Base-by-base conservation (phyloP, 2,113 vertebrate species). In the Crocuta crocuta region DNA sequence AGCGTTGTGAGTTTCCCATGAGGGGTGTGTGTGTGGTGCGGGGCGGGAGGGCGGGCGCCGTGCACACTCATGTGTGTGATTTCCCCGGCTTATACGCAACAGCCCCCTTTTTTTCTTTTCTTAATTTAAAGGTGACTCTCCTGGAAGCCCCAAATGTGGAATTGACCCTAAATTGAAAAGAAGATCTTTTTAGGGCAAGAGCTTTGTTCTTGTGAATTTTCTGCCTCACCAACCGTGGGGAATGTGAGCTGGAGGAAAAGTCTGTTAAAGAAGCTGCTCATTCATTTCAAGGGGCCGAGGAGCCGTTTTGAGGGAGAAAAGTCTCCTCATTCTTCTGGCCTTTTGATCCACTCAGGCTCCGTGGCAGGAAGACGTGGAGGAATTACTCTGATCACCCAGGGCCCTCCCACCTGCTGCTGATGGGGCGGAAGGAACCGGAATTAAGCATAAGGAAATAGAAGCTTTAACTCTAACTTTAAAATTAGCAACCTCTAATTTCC, bases 151-250 rank as follows among this genome's bases (percentile, higher is more conserved):
- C 92, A 39, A 79, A 79, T 80, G 94, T 94, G 90, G 92, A 97
- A 83, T 3, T 97, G 97, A 97, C 96, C 96, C 94, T 95, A 74
- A 78, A 80, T 78, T 83, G 95, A 95, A 97, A 97, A 89, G 92
- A 95, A 50, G 85, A 94, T 95, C 94, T 94, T 87, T 96, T 96
- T 65, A 92, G 95, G 95, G 55, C 90, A 43, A 80, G 90, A 96
- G 95, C 98, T 98, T 97, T 98, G 95, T 97, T 97, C 97, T 58
- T 43, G 83, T 85, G 83, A 97, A 97, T 97, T 97, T 97, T 97
- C 98, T 97, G 95, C 98, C 96, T 97, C 90, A 71, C 95, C 95
- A 95, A 94, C 93, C 97, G 10, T 61, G 81, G 98, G 96, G 97
- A 97, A 98, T 97, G 97, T 71, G 68, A 58, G 92, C 81, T 0